Conservation (phyloP, 64 coral and sea anemone genomes). For the Montipora efflorescens region DNA sequence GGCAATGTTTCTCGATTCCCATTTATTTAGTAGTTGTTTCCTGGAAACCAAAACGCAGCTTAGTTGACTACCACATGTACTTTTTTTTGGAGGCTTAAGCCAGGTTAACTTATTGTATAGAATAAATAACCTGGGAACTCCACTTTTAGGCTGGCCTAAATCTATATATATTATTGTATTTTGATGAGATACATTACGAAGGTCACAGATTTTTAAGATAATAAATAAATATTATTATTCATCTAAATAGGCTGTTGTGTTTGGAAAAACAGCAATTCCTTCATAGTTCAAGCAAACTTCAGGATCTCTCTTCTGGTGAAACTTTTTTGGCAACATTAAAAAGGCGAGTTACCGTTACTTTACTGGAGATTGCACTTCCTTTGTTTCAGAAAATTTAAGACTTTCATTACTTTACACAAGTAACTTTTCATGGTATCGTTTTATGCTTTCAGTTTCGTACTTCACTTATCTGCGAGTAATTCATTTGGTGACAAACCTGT, state of each 20-base stretch:
- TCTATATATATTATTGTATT: no score
- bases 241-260: neutral
- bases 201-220: no score
- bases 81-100: no score
- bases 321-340: neutral
- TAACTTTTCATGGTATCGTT: neutral
- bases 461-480: conserved; percentile 50
- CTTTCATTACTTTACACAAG: neutral
- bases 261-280: conserved; percentile 8
- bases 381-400: neutral
- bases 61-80: no score
- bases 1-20: no score
- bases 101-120: no score
- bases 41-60: no score
- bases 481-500: conserved; percentile 47
- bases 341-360: neutral
- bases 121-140: no score
- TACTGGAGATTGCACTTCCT: neutral
- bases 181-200: no score
- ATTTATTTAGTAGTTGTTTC: no score
- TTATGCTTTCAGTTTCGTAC: conserved; percentile 39
- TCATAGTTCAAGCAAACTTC: neutral
- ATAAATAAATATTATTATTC: neutral
- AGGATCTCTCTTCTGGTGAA: conserved; percentile 6
- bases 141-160: no score